These are phyloP conservation scores for Vollenhovia emeryi DNA, from an alignment of 1,140 invertebrate genomes.

Conservation along the genomic window DNA sequence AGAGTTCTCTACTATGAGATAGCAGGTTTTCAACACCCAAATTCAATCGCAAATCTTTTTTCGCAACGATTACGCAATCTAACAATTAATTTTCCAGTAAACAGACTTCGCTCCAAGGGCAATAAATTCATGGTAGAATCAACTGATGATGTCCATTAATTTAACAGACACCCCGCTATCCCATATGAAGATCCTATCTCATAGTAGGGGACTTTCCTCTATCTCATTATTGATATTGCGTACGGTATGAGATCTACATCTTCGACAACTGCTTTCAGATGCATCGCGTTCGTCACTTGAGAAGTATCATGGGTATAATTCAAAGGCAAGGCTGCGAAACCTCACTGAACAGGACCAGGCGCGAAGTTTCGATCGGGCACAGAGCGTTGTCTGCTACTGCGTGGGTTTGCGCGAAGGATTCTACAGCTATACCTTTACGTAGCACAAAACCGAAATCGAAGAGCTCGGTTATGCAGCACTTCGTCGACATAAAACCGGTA, in stretches of 20 bases:
- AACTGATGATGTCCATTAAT: no score
- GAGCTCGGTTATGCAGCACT: conserved; percentile 86
- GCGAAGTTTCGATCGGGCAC: conserved; percentile 13
- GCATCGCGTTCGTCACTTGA: conserved; percentile 68
- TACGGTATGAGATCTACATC: neutral
- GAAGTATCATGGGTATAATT: conserved; percentile 24
- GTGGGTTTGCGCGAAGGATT: neutral
- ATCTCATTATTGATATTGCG: conserved; percentile 10
- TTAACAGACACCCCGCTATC: no score
- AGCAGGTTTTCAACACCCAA: no score
- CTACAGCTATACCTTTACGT: conserved; percentile 80
- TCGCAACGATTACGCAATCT: no score
- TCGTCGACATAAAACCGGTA: conserved; percentile 89
- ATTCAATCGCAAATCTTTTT: no score
- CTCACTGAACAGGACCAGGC: conserved; percentile 12
- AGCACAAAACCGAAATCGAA: conserved; percentile 86
- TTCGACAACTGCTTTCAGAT: conserved; percentile 71
- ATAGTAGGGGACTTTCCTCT: no score
- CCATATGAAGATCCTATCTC: no score
- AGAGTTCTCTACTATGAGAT: no score
- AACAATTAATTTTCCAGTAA: no score
- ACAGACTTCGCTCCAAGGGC: no score
- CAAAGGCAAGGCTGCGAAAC: conserved; percentile 44
- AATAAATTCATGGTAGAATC: no score
- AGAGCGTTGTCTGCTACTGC: conserved; percentile 51